A percentile compares a stretch with the other conserved stretches of the same genome.
phyloP scores from a whole-genome alignment of 2,113 vertebrate species.

The Periophthalmus modestus region DNA sequence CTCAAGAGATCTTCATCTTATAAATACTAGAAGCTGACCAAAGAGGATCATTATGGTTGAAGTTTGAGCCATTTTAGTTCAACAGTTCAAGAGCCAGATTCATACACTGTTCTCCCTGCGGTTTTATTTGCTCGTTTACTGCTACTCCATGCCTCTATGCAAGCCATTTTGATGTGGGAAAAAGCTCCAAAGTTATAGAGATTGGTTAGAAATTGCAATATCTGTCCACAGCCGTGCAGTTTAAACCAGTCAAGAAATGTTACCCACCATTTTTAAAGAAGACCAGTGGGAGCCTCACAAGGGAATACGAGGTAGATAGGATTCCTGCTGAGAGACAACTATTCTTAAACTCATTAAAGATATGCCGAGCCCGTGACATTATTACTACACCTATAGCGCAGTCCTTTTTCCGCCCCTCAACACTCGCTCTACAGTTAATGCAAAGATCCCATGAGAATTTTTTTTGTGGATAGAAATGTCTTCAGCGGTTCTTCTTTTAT shows the following conservation, averaged over 20 bases:
- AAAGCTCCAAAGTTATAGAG: no score
- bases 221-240: background rate
- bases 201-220: background rate
- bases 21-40: no score
- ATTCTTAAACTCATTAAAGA: background rate
- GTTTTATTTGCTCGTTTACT: no score
- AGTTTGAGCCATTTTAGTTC: no score
- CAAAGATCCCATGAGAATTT: background rate
- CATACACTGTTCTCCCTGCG: no score
- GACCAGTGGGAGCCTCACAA: background rate
- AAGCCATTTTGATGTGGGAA: no score
- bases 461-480: no score
- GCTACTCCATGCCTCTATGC: no score
- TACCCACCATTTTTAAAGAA: background rate
- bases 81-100: no score
- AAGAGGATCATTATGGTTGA: no score
- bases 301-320: background rate
- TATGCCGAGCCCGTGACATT: background rate
- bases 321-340: background rate
- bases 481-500: no score
- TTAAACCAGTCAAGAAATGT: background rate
- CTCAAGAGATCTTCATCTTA: no score
- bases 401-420: background rate
- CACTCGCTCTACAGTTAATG: background rate
- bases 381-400: background rate